Evolutionary conservation across 2,888 invertebrate genomes (phyloP).

Genomic region (Drosophila mimica): DNA sequence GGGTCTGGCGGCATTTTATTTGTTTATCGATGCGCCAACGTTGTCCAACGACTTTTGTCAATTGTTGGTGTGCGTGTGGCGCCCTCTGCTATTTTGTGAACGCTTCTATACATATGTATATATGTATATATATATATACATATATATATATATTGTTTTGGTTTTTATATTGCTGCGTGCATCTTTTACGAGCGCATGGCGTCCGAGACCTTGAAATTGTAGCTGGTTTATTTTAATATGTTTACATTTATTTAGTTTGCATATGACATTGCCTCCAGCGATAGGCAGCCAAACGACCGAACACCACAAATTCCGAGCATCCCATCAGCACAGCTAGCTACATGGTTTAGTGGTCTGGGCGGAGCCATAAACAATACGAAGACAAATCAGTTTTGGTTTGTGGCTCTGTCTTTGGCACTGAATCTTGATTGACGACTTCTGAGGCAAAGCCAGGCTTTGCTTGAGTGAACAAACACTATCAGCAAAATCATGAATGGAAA

Average conservation of each 20-base stretch:
- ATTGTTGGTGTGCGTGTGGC: conserved; percentile 30
- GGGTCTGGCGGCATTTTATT: conserved; percentile 38
- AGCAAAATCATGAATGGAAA: conserved; percentile 43
- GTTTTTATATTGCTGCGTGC: conserved; percentile 75
- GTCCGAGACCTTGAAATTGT: conserved; percentile 78
- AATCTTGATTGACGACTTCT: conserved; percentile 61
- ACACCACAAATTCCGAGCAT: conserved; percentile 24
- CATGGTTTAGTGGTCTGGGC: conserved; percentile 26
- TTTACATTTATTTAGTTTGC: conserved; percentile 79
- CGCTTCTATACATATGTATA: conserved; percentile 8
- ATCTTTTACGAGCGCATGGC: conserved; percentile 77
- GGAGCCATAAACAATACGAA: conserved; percentile 58
- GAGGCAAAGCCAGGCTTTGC: not conserved
- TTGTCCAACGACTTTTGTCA: conserved; percentile 69
- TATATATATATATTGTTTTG: conserved; percentile 10
- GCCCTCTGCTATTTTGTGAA: conserved; percentile 35
- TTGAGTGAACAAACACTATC: conserved; percentile 5
- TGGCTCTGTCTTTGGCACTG: conserved; percentile 31
- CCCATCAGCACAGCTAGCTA: conserved; percentile 21
- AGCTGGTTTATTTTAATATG: conserved; percentile 77
- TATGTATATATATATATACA: not conserved
- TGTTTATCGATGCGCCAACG: conserved; percentile 70
- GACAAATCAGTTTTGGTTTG: conserved; percentile 61
- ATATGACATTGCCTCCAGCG: conserved; percentile 80
- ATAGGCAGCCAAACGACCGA: conserved; percentile 37